Conservation (phyloP, 2,113 vertebrate species). For the Rhodinocichla rosea region DNA sequence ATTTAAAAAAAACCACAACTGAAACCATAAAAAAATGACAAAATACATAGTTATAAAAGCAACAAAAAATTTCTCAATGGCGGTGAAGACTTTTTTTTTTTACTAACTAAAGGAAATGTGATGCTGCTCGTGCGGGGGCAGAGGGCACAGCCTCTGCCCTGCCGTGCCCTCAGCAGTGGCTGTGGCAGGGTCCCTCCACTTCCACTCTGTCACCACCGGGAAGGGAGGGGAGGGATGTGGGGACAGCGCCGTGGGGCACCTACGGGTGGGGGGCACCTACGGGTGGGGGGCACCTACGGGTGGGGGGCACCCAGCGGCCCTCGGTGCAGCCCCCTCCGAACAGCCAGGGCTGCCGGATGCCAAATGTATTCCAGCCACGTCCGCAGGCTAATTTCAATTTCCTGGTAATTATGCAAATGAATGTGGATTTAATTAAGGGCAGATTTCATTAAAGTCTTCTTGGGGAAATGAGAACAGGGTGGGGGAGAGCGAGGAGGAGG, state of each 20-base stretch:
- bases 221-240: not conserved
- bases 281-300: not conserved
- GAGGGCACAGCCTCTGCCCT: not conserved
- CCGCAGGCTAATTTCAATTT: slow-evolving; percentile 62
- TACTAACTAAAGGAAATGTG: not conserved
- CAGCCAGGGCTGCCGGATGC: not conserved
- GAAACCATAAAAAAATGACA: slow-evolving; percentile 57
- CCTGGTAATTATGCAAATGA: slow-evolving; percentile 70
- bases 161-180: not conserved
- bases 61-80: slow-evolving; percentile 5
- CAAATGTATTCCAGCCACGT: slow-evolving; percentile 41
- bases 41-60: slow-evolving; percentile 44
- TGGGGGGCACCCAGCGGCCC: not conserved
- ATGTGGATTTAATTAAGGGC: slow-evolving; percentile 70
- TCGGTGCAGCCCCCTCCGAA: not conserved
- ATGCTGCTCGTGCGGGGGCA: not conserved
- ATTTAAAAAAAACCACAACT: not conserved
- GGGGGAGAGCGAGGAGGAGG: not conserved
- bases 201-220: not conserved
- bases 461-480: slow-evolving; percentile 37
- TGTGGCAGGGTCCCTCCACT: not conserved
- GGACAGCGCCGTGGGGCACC: not conserved
- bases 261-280: not conserved
- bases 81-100: not conserved
- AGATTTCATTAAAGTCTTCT: slow-evolving; percentile 67